Percentiles rank a stretch among this genome's conserved stretches.
Evolutionary conservation across 2,113 vertebrate genomes (phyloP).

Genomic region (Pachyramphus minor): DNA sequence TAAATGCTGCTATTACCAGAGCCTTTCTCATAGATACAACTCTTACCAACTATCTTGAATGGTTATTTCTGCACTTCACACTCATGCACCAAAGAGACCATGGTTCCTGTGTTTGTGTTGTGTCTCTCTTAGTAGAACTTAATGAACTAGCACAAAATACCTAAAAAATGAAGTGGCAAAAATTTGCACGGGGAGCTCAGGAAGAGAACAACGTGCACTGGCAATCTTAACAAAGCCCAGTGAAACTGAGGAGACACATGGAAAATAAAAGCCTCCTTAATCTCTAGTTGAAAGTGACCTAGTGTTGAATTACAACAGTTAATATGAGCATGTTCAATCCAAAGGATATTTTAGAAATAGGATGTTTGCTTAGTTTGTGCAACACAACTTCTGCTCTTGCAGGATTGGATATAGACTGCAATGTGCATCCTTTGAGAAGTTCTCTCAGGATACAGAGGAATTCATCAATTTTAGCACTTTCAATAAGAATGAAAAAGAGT

Average conservation of each 20-base stretch:
- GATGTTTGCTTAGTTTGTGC: not conserved
- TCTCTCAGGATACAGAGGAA: not conserved
- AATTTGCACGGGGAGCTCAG: not conserved
- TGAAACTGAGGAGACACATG: fast-evolving
- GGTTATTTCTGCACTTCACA: not conserved
- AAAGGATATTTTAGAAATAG: not conserved
- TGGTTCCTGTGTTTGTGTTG: not conserved
- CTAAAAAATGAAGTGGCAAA: not conserved
- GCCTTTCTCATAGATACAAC: not conserved
- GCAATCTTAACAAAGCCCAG: not conserved
- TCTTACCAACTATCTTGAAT: not conserved
- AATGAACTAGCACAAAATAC: not conserved
- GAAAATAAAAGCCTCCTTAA: not conserved
- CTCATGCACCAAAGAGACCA: not conserved
- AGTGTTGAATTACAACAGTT: not conserved
- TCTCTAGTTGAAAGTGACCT: not conserved
- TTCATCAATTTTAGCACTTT: not conserved
- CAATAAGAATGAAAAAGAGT: not conserved
- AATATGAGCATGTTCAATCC: not conserved
- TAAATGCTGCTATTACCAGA: not conserved
- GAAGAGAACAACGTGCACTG: fast-evolving
- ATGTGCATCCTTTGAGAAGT: not conserved
- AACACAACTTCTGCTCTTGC: not conserved
- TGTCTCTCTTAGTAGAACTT: not conserved
- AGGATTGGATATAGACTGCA: not conserved